Conservation (phyloP, 2,797 vertebrate genomes). For the Phylloscopus collybita region DNA sequence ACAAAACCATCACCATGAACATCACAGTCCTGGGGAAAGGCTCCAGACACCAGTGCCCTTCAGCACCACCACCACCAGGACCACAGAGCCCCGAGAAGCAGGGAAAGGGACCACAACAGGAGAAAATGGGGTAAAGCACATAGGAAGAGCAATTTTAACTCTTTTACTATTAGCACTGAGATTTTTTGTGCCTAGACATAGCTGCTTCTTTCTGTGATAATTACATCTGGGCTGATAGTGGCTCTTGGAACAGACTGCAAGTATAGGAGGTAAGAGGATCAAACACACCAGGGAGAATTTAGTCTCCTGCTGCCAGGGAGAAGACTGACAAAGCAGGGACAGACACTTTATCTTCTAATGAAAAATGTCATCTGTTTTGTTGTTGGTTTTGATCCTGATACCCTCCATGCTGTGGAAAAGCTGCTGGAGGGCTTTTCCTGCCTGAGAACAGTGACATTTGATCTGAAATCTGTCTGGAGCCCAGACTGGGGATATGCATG, state of each 20-base stretch:
- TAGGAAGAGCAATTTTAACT: neutral
- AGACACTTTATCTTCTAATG: neutral
- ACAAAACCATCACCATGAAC: neutral
- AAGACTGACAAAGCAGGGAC: neutral
- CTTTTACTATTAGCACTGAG: neutral
- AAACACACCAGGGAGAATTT: neutral
- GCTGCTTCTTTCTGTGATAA: neutral
- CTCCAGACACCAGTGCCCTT: neutral
- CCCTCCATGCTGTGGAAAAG: neutral
- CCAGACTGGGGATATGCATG: neutral
- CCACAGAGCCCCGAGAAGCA: rapidly evolving
- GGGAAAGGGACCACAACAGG: neutral
- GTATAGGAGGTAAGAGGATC: neutral
- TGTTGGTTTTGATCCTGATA: neutral
- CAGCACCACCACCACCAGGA: neutral
- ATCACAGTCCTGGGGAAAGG: neutral
- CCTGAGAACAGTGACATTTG: neutral
- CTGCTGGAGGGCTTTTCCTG: neutral
- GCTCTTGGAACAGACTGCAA: neutral
- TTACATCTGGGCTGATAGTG: neutral
- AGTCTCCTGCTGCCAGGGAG: neutral
- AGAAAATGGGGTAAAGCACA: neutral
- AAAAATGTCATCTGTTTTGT: neutral
- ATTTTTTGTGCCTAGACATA: neutral
- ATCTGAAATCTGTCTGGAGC: conserved; percentile 3